A percentile compares a stretch with the other conserved stretches of the same genome.
Conservation (phyloP, 2,113 vertebrate genomes). For the Taxidea taxus region DNA sequence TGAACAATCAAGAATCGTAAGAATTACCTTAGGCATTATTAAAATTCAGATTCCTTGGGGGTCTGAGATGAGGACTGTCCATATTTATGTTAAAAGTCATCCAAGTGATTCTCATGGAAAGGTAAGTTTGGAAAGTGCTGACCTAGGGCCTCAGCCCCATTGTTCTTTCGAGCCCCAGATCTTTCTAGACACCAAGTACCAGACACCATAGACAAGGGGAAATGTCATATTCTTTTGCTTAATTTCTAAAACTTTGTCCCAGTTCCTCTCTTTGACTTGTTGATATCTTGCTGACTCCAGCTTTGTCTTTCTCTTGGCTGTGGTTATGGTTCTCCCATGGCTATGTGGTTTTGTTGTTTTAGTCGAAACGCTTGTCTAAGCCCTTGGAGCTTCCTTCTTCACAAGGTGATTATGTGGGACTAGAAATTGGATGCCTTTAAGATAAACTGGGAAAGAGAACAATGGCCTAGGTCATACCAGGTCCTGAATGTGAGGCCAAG, state of each 20-base stretch:
- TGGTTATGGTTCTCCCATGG: neutral
- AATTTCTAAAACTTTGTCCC: neutral
- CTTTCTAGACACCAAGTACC: neutral
- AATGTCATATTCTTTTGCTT: neutral
- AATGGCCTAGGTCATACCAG: neutral
- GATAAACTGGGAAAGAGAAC: neutral
- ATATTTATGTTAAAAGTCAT: neutral
- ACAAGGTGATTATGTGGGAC: neutral
- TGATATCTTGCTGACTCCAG: neutral
- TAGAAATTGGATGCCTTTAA: neutral
- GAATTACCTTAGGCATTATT: neutral
- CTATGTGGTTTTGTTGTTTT: neutral
- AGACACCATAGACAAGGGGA: neutral
- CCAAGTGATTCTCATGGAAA: neutral
- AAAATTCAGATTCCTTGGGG: neutral
- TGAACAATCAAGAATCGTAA: neutral
- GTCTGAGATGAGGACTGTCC: neutral
- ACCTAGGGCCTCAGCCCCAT: no score
- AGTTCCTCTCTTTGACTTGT: neutral
- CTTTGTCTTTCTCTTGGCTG: neutral
- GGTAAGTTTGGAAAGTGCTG: neutral
- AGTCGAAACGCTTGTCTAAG: neutral
- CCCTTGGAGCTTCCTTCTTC: neutral
- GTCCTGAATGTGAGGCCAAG: neutral
- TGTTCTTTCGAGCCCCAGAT: neutral